phyloP scores from a whole-genome alignment of 2,113 vertebrate genomes.

The Bubo scandiacus region DNA sequence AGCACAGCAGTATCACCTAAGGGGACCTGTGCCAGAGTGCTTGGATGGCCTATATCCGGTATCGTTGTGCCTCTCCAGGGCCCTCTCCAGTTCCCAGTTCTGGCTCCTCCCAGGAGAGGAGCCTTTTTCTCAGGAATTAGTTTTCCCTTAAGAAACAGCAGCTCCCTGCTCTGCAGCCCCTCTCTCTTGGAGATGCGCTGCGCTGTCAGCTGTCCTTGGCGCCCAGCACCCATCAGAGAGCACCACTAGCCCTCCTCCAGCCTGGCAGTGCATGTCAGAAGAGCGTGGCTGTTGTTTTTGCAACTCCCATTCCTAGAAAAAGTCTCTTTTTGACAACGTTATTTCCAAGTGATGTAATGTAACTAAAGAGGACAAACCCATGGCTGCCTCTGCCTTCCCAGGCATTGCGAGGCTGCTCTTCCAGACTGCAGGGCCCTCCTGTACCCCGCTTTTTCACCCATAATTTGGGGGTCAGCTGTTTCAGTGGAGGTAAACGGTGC shows the following conservation, averaged over 20 bases:
- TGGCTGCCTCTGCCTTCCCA: background rate
- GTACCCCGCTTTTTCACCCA: background rate
- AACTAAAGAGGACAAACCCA: background rate
- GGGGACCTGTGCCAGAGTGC: fast-evolving
- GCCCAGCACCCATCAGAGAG: background rate
- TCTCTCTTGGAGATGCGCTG: no score
- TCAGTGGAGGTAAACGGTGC: background rate
- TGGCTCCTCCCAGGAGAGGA: background rate
- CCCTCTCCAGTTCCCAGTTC: background rate
- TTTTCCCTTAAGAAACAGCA: background rate
- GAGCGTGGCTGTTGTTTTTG: background rate
- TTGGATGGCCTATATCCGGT: fast-evolving
- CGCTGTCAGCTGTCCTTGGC: background rate
- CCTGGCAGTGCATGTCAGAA: background rate
- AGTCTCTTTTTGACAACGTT: background rate
- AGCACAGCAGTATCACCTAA: background rate
- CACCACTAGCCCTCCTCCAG: no score
- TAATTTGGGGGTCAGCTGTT: background rate
- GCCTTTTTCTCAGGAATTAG: background rate
- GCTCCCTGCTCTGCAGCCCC: background rate
- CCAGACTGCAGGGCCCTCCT: background rate
- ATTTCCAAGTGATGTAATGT: background rate
- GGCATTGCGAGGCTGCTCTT: background rate
- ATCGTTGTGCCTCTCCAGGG: background rate
- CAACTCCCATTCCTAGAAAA: background rate